phyloP scores from a whole-genome alignment of 2,888 invertebrate species.

The Anarsia innoxiella region DNA sequence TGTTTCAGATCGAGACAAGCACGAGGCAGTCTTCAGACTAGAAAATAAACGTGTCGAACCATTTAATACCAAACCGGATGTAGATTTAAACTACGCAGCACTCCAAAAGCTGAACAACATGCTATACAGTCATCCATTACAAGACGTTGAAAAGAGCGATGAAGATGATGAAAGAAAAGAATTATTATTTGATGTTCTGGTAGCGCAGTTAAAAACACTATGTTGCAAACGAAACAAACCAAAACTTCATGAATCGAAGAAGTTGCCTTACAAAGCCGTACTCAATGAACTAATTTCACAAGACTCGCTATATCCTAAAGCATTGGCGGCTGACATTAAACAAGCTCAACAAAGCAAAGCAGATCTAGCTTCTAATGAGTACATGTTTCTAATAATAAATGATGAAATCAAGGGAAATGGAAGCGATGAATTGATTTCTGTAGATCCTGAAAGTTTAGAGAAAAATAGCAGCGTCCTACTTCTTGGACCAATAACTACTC shows the following conservation, averaged over 20 bases:
- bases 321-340: background rate
- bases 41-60: slow-evolving; percentile 47
- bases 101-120: slow-evolving; percentile 48
- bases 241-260: slow-evolving; percentile 19
- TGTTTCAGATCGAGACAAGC: slow-evolving; percentile 23
- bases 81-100: slow-evolving; percentile 41
- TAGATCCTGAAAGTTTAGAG: slow-evolving; percentile 59
- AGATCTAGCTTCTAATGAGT: slow-evolving; percentile 32
- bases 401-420: slow-evolving; percentile 54
- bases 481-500: slow-evolving; percentile 55
- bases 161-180: slow-evolving; percentile 44
- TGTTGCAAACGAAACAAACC: slow-evolving; percentile 52
- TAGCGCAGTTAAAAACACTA: slow-evolving; percentile 51
- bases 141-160: slow-evolving; percentile 25
- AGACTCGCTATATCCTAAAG: background rate
- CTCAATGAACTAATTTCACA: slow-evolving; percentile 25
- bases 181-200: slow-evolving; percentile 56
- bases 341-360: background rate
- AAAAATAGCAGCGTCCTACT: slow-evolving; percentile 56
- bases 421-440: slow-evolving; percentile 49
- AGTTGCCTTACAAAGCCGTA: slow-evolving; percentile 24
- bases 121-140: slow-evolving; percentile 35
- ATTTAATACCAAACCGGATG: slow-evolving; percentile 26
- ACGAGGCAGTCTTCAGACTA: slow-evolving; percentile 40
- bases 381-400: slow-evolving; percentile 59